Base-by-base conservation (phyloP, 1,140 invertebrate genomes). In the Oedothorax gibbosus region DNA sequence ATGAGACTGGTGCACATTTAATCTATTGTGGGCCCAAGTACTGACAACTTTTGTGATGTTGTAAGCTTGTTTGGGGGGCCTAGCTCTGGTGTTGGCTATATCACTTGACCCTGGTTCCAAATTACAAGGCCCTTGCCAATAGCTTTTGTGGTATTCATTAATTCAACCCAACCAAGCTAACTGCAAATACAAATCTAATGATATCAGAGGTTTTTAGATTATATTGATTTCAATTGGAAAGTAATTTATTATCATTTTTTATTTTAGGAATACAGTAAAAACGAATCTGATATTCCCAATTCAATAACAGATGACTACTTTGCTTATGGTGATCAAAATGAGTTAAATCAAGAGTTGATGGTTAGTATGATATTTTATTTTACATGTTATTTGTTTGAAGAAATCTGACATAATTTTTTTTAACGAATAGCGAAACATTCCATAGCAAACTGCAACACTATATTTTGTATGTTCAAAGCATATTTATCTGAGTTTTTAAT, bases 341-440 rank as follows among this genome's bases (percentile, higher is more conserved):
- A 85, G 18, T 65, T 85, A 12, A 53, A 79, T 7, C 83, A 85
- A 15, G 53, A 78, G 72, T 62, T 85, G 5, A 79, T 53, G 20
- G 83, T 85, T 35, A 78, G 65, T 35, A 50, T 14, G 57, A 1
- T 15, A 62, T 62, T 62, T 62, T 12, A 12, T 6, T 62, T 1
- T 15, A 62, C 57, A 62, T 18, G 18, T 15, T 3, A 15, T 62
- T 15, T 62, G 12, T 62, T 62, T 2, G 57, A 12, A 62, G 12
- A 18, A 12, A 62, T 62, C 2, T 6, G 6, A 3, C 12, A 18
- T 62, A 1, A 15, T 62, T 62, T 35, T 62, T 35, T 35, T 35
- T 35, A 35, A 35, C 35, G 2, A 1, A 35, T 35, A 35, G 35
- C 5, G 35, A 35, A 1, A 35, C 35, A 35, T 35, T 35, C 35